Evolutionary conservation across 2,113 vertebrate genomes (phyloP), one percentile per base, ranked within the genome.

Genomic region (Dicaeum eximium): DNA sequence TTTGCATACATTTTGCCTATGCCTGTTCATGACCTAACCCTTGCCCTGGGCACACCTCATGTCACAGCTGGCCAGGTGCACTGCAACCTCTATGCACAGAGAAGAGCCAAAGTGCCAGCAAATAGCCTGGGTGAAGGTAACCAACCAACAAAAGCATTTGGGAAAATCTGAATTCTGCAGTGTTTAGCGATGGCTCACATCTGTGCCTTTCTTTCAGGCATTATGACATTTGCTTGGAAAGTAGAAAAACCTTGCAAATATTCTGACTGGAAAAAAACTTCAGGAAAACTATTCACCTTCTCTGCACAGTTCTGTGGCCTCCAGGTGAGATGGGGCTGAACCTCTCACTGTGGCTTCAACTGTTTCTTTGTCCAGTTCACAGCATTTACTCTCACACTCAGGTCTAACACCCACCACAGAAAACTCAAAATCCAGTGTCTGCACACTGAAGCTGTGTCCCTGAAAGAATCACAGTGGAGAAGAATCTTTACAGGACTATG

Each of bases 21-120:
- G 16, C 7, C 21, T 83, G 4, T n/a, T 67, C 20, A 42, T 8
- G 11, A 37, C 13, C n/a, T 45, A n/a, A 37, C 7, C 6, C 15
- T 44, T 84, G 20, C 6, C 42, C 8, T 17, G 21, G 30, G 6
- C 47, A 51, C 25, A 21, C 5, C 3, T 71, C 9, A 9, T 6
- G 15, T 15, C n/a, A 16, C 44, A 15, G 28, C 10, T 47, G 37
- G 24, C 57, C 53, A 23, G 17, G 17, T 35, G 11, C 12, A 18
- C 13, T 30, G 25, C 20, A n/a, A 2, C 11, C 9, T 53, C 40
- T 16, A 11, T 15, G 11, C 11, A 13, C 0, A 1, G 24, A 66
- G 15, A 71, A 62, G 42, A 67, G 6, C 18, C 33, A 16, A 54
- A 78, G 13, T 0, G 0, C 33, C 2, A 1, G 7, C 7, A 57